These are phyloP conservation scores for Diarsia rubi DNA, from an alignment of 2,888 invertebrate species.

Conservation along the genomic window DNA sequence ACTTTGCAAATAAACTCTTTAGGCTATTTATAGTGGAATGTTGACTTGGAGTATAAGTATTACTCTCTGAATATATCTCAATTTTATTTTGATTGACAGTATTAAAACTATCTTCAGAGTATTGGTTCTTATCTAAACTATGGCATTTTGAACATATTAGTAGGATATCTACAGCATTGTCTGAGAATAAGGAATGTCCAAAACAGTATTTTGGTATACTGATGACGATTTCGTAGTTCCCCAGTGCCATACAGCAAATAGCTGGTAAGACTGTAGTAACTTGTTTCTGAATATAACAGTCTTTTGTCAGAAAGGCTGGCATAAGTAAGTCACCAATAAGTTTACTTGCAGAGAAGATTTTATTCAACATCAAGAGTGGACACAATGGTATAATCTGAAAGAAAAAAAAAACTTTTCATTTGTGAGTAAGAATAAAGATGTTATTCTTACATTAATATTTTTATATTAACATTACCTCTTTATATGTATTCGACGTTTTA, in stretches of 20 bases:
- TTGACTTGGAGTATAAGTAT: constrained; percentile 69
- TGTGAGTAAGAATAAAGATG: no score
- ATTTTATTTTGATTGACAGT: constrained; percentile 67
- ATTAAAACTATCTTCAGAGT: constrained; percentile 57
- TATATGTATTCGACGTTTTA: constrained; percentile 67
- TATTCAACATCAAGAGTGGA: constrained; percentile 80
- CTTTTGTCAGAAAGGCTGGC: constrained; percentile 83
- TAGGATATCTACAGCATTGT: constrained; percentile 71
- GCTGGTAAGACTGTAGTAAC: constrained; percentile 75
- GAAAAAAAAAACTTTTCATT: no score
- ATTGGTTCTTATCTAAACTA: constrained; percentile 56
- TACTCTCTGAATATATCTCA: constrained; percentile 72
- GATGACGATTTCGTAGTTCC: constrained; percentile 73
- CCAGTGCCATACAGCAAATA: constrained; percentile 82
- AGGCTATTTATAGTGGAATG: constrained; percentile 74
- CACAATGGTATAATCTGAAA: constrained; percentile 81
- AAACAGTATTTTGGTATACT: constrained; percentile 55
- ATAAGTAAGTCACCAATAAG: constrained; percentile 84
- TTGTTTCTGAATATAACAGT: constrained; percentile 75
- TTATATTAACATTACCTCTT: constrained; percentile 61
- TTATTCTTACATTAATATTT: no score
- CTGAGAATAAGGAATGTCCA: constrained; percentile 78
- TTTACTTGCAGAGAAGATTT: constrained; percentile 81
- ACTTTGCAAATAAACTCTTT: constrained; percentile 80
- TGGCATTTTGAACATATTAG: constrained; percentile 83